Evolutionary conservation across 2,797 vertebrate genomes (phyloP).

Genomic region (Spinus olivaceus): DNA sequence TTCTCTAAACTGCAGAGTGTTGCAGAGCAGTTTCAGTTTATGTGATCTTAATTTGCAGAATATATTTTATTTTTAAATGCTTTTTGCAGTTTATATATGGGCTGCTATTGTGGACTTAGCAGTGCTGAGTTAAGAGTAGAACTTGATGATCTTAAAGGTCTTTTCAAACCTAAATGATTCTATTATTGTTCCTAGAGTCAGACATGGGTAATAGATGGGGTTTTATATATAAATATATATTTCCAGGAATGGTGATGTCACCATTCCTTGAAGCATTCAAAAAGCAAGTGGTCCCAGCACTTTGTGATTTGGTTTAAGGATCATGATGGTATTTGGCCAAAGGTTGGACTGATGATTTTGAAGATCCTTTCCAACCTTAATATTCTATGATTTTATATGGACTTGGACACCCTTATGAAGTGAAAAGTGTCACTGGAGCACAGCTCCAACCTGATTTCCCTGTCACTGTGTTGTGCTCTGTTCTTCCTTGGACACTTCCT

Average conservation of each 20-base stretch:
- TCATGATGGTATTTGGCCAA: not conserved
- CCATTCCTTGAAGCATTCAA: not conserved
- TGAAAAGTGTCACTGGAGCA: not conserved
- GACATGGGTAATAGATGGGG: not conserved
- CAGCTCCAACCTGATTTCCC: conserved; percentile 23
- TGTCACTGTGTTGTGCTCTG: not conserved
- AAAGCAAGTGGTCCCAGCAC: not conserved
- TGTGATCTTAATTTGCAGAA: not conserved
- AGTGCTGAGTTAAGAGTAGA: not conserved
- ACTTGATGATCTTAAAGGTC: not conserved
- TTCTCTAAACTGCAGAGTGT: not conserved
- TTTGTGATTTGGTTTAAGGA: not conserved
- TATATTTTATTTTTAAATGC: not conserved
- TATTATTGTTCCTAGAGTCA: not conserved
- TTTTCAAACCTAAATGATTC: not conserved
- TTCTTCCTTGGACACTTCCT: not conserved
- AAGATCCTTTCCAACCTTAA: not conserved
- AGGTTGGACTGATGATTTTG: not conserved
- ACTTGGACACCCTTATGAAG: not conserved
- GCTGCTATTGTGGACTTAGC: not conserved
- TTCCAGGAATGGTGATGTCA: not conserved
- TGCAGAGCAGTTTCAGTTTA: not conserved
- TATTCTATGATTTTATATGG: not conserved
- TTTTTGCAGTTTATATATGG: not conserved
- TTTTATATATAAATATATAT: not conserved